Evolutionary conservation across 2,888 invertebrate genomes (phyloP), one percentile per base, ranked within the genome.

Genomic region (Aricia artaxerxes): DNA sequence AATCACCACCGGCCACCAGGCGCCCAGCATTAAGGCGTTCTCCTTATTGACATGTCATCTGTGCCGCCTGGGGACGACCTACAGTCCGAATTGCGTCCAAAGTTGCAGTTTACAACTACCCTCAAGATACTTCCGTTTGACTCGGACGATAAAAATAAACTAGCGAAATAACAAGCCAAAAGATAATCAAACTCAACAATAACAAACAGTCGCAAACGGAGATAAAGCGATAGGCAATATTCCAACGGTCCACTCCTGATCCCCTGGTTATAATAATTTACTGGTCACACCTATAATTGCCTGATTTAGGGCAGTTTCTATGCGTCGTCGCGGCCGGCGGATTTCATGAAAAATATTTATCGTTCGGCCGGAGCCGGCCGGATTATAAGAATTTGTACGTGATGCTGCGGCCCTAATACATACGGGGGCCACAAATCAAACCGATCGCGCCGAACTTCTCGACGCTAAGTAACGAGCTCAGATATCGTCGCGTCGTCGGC

Each of bases 341-440:
- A 92, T 92, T 93, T 91, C 92, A 91, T 91, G 91, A 90, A 90
- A 92, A 92, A 94, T 94, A 94, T 94, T 93, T 94, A 94, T 94
- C 86, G 92, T 87, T 40, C 35, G 73, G 87, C 89, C 85, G 86
- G 85, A 85, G 84, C 83, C 89, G 89, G 90, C 87, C 84, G 92
- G 93, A 93, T 94, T 93, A 94, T 90, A 90, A 87, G 88, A 88
- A 92, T 92, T 91, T 90, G 91, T 92, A 92, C 94, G 94, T 93
- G 93, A 89, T 86, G 84, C 83, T 82, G 81, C 80, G 81, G 78
- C 78, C 81, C 77, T 77, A 81, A 79, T 82, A 78, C 81, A 77
- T 79, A 78, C 78, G 79, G 69, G 40, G 60, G 79, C 57, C 7
- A 79, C 84, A 83, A 81, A 84, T 85, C 82, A 83, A 81, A 80